Conservation (phyloP, 2,113 vertebrate genomes). For the Xenopus borealis region DNA sequence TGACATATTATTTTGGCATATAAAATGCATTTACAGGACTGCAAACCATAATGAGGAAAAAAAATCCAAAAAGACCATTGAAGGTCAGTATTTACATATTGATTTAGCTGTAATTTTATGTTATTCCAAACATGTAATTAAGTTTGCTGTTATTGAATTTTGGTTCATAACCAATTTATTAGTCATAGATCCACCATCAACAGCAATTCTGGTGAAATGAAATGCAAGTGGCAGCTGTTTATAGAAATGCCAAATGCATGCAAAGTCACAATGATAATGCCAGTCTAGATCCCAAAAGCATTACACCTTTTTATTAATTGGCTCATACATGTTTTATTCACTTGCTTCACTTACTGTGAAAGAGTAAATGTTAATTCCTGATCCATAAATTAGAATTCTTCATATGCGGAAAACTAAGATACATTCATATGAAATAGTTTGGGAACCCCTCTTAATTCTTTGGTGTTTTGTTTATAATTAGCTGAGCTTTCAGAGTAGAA, state of each 20-base stretch:
- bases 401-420: no score
- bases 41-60: slow-evolving; percentile 64
- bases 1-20: slow-evolving; percentile 4
- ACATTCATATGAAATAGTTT: no score
- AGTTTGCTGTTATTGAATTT: slow-evolving; percentile 76
- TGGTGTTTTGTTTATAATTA: no score
- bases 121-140: slow-evolving; percentile 73
- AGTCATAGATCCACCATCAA: slow-evolving; percentile 62
- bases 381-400: no score
- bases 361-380: no score
- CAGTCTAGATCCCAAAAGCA: slow-evolving; percentile 23
- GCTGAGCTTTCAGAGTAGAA: no score
- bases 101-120: slow-evolving; percentile 76
- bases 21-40: slow-evolving; percentile 59
- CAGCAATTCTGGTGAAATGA: slow-evolving; percentile 59
- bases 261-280: slow-evolving; percentile 43
- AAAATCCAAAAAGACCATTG: slow-evolving; percentile 64
- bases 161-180: slow-evolving; percentile 72
- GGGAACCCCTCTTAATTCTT: no score
- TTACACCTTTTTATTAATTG: slow-evolving; percentile 28
- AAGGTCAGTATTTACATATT: slow-evolving; percentile 83
- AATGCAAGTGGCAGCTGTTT: slow-evolving; percentile 55
- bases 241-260: slow-evolving; percentile 50
- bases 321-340: not conserved
- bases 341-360: no score